These are phyloP conservation scores for Oxyteleia sp. DNA, from an alignment of 2,888 invertebrate genomes.

Conservation along the genomic window DNA sequence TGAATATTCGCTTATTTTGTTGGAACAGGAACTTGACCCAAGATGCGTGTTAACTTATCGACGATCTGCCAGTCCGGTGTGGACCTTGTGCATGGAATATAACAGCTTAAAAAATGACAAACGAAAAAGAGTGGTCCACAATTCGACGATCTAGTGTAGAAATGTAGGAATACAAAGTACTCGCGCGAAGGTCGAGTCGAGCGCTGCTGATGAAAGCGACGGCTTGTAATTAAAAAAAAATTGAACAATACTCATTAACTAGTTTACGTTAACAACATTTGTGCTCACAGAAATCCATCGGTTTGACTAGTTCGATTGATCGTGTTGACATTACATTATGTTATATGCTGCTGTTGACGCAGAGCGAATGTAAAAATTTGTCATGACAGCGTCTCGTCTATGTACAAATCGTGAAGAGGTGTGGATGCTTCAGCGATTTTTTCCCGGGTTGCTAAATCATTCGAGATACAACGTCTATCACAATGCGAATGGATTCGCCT, in stretches of 20 bases:
- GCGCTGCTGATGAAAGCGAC: conserved; percentile 14
- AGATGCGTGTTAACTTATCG: conserved; percentile 20
- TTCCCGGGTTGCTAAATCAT: conserved; percentile 46
- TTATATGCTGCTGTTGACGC: conserved; percentile 63
- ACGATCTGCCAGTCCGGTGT: conserved; percentile 19
- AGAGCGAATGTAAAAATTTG: conserved; percentile 78
- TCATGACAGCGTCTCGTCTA: conserved; percentile 83
- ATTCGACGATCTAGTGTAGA: conserved; percentile 29
- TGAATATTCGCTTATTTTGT: conserved; percentile 15
- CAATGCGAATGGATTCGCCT: conserved; percentile 63
- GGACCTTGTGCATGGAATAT: conserved; percentile 48
- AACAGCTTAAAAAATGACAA: conserved; percentile 35
- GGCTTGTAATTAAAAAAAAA: conserved; percentile 23
- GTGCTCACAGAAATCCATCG: conserved; percentile 84
- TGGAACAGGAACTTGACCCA: conserved; percentile 51
- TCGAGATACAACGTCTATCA: conserved; percentile 66
- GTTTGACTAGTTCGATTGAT: conserved; percentile 85
- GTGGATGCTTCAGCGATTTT: conserved; percentile 49
- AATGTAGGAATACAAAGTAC: conserved; percentile 39
- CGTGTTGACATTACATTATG: conserved; percentile 81
- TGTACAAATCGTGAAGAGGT: conserved; percentile 78
- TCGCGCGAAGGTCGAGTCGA: conserved; percentile 7
- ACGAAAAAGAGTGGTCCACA: conserved; percentile 3
- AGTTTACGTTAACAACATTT: conserved; percentile 81
- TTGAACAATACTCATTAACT: conserved; percentile 30